These are phyloP conservation scores for Bryconaethiops microstoma DNA, from an alignment of 2,797 vertebrate genomes.

Conservation along the genomic window DNA sequence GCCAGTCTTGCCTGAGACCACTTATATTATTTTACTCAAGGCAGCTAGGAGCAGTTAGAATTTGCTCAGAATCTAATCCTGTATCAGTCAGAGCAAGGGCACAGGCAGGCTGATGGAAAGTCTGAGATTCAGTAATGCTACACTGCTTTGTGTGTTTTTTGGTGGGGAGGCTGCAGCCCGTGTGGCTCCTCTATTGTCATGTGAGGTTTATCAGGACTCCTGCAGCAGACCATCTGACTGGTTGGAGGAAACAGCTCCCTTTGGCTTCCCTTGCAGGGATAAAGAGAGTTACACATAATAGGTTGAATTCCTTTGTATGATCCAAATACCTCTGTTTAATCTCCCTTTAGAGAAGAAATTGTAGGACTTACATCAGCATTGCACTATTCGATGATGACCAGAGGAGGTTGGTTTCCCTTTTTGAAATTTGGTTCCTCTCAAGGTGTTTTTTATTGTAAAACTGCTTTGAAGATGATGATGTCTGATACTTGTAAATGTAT, in stretches of 20 bases:
- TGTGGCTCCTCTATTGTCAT: constrained; percentile 57
- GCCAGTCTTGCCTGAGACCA: background rate
- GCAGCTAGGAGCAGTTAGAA: background rate
- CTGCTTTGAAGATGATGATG: background rate
- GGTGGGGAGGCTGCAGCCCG: constrained; percentile 58
- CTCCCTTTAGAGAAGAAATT: background rate
- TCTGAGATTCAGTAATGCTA: background rate
- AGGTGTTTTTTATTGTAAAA: background rate
- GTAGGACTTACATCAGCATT: background rate
- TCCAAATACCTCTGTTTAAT: background rate
- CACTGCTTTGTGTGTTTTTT: constrained; percentile 37
- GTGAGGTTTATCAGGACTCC: constrained; percentile 57
- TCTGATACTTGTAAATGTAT: background rate
- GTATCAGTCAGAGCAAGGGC: too few species aligned
- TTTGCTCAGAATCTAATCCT: background rate
- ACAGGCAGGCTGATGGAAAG: background rate
- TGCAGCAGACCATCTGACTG: background rate
- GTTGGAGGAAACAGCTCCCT: background rate
- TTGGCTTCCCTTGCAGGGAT: background rate
- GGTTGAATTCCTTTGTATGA: background rate
- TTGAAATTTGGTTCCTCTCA: background rate
- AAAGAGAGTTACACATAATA: background rate
- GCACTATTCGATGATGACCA: background rate
- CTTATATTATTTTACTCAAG: too few species aligned
- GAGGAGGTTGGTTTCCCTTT: background rate